phyloP scores from a whole-genome alignment of 2,113 vertebrate species.

The Geococcyx californianus region DNA sequence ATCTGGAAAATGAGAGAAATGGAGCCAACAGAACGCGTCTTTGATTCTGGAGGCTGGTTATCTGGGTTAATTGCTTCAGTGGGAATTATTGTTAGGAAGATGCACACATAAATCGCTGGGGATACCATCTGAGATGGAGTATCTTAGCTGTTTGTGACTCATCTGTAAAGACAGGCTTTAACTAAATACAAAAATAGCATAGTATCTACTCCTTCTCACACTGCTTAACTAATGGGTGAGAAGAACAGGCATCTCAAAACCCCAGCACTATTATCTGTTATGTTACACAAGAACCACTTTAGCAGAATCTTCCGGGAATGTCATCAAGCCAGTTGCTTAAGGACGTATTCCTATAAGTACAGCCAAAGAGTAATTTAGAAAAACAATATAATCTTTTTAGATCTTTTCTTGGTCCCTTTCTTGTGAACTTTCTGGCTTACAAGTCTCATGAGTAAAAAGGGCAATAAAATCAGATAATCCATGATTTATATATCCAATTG shows the following conservation, averaged over 20 bases:
- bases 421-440: neutral
- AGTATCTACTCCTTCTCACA: neutral
- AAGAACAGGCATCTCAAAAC: constrained; percentile 11
- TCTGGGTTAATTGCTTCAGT: neutral
- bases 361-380: neutral
- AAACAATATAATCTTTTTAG: neutral
- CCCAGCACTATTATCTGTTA: constrained; percentile 37
- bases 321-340: constrained; percentile 2
- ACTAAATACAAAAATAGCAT: neutral
- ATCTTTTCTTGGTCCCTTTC: neutral
- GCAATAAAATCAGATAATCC: neutral
- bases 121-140: neutral
- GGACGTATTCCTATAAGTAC: neutral
- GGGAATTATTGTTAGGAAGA: neutral
- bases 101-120: neutral
- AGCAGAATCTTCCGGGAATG: neutral
- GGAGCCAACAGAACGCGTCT: neutral
- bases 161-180: neutral
- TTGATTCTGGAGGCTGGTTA: neutral
- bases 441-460: neutral
- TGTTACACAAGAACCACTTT: neutral
- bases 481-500: neutral
- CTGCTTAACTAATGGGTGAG: constrained; percentile 1
- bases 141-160: neutral
- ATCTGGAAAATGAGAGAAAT: neutral